Base-by-base conservation (phyloP, 2,888 invertebrate genomes). In the Trachelus troglodyta region DNA sequence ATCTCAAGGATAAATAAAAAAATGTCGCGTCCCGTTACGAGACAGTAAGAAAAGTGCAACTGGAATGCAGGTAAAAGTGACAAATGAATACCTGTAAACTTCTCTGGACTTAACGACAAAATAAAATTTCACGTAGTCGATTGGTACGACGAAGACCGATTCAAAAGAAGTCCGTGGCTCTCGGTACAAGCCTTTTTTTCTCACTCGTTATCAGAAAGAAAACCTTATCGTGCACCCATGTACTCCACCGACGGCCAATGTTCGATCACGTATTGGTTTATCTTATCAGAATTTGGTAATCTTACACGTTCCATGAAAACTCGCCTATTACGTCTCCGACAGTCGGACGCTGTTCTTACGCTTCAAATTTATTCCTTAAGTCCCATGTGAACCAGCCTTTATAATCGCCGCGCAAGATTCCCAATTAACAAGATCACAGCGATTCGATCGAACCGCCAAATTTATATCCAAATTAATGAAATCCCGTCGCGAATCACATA, bases 201-300 rank as follows among this genome's bases (percentile, higher is more conserved):
- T 37, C 4, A 15, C 12, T 12, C 56, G 23, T 56, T 56, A 56
- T 56, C 56, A 56, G 56, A 56, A 56, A 56, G 56, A 56, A 71
- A 71, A 71, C 71, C 71, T 71, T 71, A 71, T 71, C 71, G 31
- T 71, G 15, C 71, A 15, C 31, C 71, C 33, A 33, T 71, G 56
- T 56, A 81, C 80, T 85, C 84, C 83, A 85, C 85, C 82, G 83
- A 34, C 75, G 69, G 56, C 68, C 74, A 75, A 69, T 75, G 75
- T 69, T 74, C 80, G 82, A 85, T 85, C 84, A 83, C 83, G 85
- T 85, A 85, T 84, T 84, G 80, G 78, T 77, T 85, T 86, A 85
- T 85, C 85, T 85, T 85, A 85, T 85, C 85, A 74, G 69, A 80
- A 80, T 81, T 80, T 77, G 83, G 84, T 84, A 82, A 86, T 84